These are phyloP conservation scores for Meloe dianella DNA, from an alignment of 2,888 invertebrate genomes.

Conservation along the genomic window DNA sequence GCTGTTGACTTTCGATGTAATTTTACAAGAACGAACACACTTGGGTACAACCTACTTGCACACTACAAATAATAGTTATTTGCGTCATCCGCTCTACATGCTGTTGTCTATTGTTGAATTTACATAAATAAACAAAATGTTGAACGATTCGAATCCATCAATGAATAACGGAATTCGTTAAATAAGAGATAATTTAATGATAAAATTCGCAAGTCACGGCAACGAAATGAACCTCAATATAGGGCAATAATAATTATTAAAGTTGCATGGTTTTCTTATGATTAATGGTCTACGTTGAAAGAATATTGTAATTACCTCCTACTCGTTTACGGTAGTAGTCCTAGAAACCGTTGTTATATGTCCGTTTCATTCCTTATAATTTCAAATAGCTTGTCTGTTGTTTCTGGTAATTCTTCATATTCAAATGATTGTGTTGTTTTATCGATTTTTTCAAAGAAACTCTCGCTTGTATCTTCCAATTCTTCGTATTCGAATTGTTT, in stretches of 20 bases:
- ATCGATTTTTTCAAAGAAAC: conserved; percentile 38
- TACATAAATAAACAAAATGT: not conserved
- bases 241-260: no score
- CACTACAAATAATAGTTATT: not conserved
- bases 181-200: no score
- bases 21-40: not conserved
- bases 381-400: conserved; percentile 39
- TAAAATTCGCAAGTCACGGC: no score
- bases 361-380: conserved; percentile 19
- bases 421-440: conserved; percentile 25
- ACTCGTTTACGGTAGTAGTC: conserved; percentile 15
- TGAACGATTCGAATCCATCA: no score
- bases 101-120: not conserved
- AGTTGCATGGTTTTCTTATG: not conserved
- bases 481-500: conserved; percentile 34
- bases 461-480: conserved; percentile 36
- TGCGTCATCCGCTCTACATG: not conserved
- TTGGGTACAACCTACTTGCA: not conserved
- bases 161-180: not conserved
- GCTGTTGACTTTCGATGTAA: not conserved
- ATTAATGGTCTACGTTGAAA: conserved; percentile 3
- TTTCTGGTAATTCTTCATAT: conserved; percentile 37
- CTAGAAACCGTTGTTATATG: not conserved
- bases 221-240: no score
- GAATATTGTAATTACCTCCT: conserved; percentile 14